Evolutionary conservation across 2,888 invertebrate species (phyloP).

Genomic region (Linyphia triangularis): DNA sequence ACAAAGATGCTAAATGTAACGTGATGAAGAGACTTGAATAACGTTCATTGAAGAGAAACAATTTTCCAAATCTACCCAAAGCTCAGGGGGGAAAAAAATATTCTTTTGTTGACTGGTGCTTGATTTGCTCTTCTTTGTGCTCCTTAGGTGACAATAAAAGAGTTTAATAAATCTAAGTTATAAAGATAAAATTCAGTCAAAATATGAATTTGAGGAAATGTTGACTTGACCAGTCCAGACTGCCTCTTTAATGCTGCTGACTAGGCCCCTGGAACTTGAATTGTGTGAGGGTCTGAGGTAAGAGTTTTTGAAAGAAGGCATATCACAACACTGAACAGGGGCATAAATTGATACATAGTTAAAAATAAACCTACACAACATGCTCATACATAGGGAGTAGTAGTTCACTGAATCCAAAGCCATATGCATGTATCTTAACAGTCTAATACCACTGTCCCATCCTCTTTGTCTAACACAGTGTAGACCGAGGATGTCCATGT

Average conservation of each 20-base stretch:
- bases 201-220: slow-evolving; percentile 44
- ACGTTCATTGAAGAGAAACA: not conserved
- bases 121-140: slow-evolving; percentile 21
- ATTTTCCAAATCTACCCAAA: slow-evolving; percentile 16
- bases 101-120: slow-evolving; percentile 9
- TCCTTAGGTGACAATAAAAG: slow-evolving; percentile 36
- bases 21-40: not conserved
- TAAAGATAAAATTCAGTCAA: slow-evolving; percentile 54
- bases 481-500: slow-evolving; percentile 45
- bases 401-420: slow-evolving; percentile 23
- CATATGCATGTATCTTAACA: slow-evolving; percentile 14
- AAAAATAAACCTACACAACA: slow-evolving; percentile 54
- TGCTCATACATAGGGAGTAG: slow-evolving; percentile 24
- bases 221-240: slow-evolving; percentile 2
- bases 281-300: slow-evolving; percentile 65
- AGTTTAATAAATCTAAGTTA: slow-evolving; percentile 25
- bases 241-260: slow-evolving; percentile 32
- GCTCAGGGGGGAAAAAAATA: slow-evolving; percentile 5
- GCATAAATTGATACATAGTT: slow-evolving; percentile 63
- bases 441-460: slow-evolving; percentile 34
- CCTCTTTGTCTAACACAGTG: slow-evolving; percentile 35
- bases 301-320: slow-evolving; percentile 51
- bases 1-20: not conserved
- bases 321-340: slow-evolving; percentile 66
- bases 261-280: slow-evolving; percentile 62